Conservation (phyloP, 2,113 vertebrate species). For the Climacteris rufus region DNA sequence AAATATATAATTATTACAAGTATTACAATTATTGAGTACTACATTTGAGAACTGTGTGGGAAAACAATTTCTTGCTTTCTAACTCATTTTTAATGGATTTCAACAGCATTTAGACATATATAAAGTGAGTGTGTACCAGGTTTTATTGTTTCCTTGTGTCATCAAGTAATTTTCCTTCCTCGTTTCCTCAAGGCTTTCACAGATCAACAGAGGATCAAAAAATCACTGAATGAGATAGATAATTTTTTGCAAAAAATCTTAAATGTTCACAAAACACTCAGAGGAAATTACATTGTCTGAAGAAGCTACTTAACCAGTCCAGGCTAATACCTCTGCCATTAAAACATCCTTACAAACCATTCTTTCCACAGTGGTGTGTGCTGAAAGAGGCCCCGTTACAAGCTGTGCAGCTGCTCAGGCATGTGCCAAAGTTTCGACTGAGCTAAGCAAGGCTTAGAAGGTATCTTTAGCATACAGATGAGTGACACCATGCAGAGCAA, state of each 20-base stretch:
- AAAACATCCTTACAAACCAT: neutral
- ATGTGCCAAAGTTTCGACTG: neutral
- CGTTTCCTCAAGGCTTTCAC: neutral
- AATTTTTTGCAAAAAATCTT: neutral
- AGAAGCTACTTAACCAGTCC: neutral
- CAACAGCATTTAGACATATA: neutral
- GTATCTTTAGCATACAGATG: constrained; percentile 12
- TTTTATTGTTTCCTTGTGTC: neutral
- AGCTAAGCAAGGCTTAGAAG: neutral
- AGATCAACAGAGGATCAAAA: neutral
- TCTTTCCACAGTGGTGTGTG: neutral
- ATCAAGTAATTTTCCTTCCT: neutral
- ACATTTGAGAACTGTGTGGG: neutral
- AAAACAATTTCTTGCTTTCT: neutral
- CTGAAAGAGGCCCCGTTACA: neutral
- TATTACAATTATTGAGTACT: neutral
- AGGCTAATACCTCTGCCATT: neutral
- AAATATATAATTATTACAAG: neutral
- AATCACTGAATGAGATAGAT: neutral
- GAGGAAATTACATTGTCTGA: neutral
- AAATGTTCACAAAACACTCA: neutral
- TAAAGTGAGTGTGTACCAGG: neutral
- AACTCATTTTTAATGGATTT: neutral
- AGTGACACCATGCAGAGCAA: neutral
- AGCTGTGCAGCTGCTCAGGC: neutral